phyloP scores from a whole-genome alignment of 2,797 vertebrate genomes.

The Lutjanus argentimaculatus region DNA sequence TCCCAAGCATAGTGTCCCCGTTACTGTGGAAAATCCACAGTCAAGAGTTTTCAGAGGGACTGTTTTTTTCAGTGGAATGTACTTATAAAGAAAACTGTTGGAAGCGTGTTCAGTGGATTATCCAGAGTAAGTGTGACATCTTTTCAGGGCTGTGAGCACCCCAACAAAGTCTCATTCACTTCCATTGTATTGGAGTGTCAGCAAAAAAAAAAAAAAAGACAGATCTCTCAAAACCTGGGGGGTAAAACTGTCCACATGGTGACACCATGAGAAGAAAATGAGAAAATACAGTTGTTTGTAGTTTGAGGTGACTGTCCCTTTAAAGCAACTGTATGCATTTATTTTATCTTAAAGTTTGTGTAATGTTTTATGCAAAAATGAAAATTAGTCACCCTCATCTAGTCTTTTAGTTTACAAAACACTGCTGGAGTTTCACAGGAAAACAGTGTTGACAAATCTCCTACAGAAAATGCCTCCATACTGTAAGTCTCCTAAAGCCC shows the following conservation, averaged over 20 bases:
- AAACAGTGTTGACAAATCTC: too few species aligned
- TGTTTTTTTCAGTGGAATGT: conserved; percentile 10
- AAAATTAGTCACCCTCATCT: too few species aligned
- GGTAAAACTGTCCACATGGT: not conserved
- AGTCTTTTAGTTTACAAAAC: too few species aligned
- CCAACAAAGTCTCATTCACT: conserved; percentile 3
- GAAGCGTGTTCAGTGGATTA: not conserved
- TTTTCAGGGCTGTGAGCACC: not conserved
- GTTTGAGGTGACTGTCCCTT: not conserved
- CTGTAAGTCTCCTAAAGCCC: too few species aligned
- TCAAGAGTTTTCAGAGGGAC: conserved; percentile 3
- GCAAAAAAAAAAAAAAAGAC: not conserved
- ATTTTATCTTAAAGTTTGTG: too few species aligned
- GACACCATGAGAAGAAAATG: not conserved
- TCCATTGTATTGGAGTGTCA: not conserved
- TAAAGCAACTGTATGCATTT: not conserved
- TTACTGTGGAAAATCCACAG: conserved; percentile 12
- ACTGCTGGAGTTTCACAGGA: too few species aligned
- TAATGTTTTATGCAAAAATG: too few species aligned
- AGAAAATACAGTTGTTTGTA: not conserved
- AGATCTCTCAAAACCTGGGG: not conserved
- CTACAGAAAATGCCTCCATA: too few species aligned
- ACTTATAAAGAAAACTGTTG: not conserved
- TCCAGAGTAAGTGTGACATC: not conserved
- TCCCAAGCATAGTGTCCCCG: not conserved